Percentiles rank a stretch among this genome's conserved stretches.
These are phyloP conservation scores for Lagria hirta DNA, from an alignment of 2,888 invertebrate species.

Conservation along the genomic window DNA sequence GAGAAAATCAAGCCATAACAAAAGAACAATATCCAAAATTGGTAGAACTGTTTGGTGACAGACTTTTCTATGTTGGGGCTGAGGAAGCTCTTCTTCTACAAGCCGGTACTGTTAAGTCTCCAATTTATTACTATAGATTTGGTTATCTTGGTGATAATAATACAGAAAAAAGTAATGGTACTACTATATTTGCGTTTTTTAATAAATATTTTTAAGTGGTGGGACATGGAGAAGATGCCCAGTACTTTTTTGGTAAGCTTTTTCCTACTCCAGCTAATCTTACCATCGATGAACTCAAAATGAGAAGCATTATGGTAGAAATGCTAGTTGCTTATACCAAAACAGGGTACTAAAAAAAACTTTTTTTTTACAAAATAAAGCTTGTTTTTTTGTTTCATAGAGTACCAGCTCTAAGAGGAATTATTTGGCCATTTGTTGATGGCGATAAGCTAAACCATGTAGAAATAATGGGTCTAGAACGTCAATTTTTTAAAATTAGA, in stretches of 20 bases:
- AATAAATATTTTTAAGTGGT: slow-evolving; percentile 17
- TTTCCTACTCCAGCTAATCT: not conserved
- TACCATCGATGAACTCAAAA: slow-evolving; percentile 16
- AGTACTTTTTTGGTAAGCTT: slow-evolving; percentile 10
- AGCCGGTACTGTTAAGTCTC: slow-evolving; percentile 56
- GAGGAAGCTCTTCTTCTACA: slow-evolving; percentile 60
- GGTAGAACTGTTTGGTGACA: slow-evolving; percentile 55
- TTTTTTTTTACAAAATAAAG: too few relatives aligned
- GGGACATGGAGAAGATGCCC: slow-evolving; percentile 23
- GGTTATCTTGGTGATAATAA: slow-evolving; percentile 30
- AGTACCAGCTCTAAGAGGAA: too few relatives aligned
- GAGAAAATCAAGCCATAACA: slow-evolving; percentile 18
- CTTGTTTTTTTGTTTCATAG: too few relatives aligned
- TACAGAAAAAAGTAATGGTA: slow-evolving; percentile 6
- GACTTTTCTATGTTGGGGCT: slow-evolving; percentile 60
- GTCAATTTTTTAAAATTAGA: too few relatives aligned
- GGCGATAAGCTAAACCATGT: too few relatives aligned
- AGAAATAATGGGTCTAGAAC: too few relatives aligned
- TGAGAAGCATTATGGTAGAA: slow-evolving; percentile 23
- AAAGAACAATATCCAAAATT: not conserved
- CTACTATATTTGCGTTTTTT: not conserved
- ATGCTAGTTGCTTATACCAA: slow-evolving; percentile 24
- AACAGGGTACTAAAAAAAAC: too few relatives aligned
- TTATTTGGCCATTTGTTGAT: too few relatives aligned
- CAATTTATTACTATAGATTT: slow-evolving; percentile 62